Conservation (phyloP, 2,113 vertebrate species). For the Pantherophis guttatus region DNA sequence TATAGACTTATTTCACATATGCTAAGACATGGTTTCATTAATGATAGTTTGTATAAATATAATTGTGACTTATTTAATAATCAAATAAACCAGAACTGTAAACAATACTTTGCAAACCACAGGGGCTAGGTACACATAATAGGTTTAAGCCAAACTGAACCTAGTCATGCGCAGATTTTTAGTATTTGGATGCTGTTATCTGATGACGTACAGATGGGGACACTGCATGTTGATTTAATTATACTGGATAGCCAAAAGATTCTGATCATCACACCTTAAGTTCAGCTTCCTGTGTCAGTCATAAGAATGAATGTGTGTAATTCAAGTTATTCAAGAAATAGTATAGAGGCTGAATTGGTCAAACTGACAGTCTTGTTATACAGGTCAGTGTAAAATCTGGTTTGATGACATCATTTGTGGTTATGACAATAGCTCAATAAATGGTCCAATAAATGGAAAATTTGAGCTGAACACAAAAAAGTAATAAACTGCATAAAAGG, state of each 20-base stretch:
- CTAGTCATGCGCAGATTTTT: background rate
- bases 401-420: background rate
- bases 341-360: background rate
- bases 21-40: background rate
- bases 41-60: background rate
- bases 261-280: background rate
- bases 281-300: background rate
- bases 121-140: background rate
- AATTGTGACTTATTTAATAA: background rate
- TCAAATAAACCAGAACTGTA: background rate
- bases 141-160: background rate
- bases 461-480: background rate
- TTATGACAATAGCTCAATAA: background rate
- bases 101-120: background rate
- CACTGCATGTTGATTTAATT: background rate
- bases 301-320: conserved; percentile 8
- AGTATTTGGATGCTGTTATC: background rate
- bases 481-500: background rate
- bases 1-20: background rate
- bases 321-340: background rate
- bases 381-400: background rate
- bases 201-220: background rate
- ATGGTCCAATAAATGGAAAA: background rate
- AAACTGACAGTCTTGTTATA: background rate
- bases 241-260: background rate